phyloP scores from a whole-genome alignment of 2,113 vertebrate genomes.

The Pterocles burchelli region DNA sequence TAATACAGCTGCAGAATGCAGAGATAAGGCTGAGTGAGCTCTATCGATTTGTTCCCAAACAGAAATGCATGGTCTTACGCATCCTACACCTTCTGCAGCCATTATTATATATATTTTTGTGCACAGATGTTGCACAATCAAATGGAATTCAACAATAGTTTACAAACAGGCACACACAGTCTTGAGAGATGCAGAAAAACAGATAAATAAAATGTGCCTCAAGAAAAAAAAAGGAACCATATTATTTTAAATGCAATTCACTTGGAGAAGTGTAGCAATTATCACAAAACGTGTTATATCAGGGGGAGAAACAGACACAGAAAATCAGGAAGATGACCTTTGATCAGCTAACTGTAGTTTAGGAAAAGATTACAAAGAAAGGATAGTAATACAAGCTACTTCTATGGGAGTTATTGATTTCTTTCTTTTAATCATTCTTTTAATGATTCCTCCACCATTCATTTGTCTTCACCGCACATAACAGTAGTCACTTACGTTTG shows the following conservation, averaged over 20 bases:
- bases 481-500: conserved; percentile 75
- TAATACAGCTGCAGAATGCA: neutral
- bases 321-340: neutral
- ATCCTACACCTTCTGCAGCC: neutral
- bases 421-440: neutral
- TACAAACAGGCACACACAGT: neutral
- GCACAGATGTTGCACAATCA: neutral
- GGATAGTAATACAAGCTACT: neutral
- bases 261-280: neutral
- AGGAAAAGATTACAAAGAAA: neutral
- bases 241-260: neutral
- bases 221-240: neutral
- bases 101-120: neutral
- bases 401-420: neutral
- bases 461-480: neutral
- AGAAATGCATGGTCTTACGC: neutral
- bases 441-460: neutral
- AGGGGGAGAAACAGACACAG: neutral
- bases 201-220: neutral
- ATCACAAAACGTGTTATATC: neutral
- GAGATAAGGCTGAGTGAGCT: neutral
- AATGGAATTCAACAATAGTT: neutral
- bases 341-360: neutral
- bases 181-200: neutral
- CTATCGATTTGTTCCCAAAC: neutral